Evolutionary conservation across 2,888 invertebrate species (phyloP).

Genomic region (Myathropa florea): DNA sequence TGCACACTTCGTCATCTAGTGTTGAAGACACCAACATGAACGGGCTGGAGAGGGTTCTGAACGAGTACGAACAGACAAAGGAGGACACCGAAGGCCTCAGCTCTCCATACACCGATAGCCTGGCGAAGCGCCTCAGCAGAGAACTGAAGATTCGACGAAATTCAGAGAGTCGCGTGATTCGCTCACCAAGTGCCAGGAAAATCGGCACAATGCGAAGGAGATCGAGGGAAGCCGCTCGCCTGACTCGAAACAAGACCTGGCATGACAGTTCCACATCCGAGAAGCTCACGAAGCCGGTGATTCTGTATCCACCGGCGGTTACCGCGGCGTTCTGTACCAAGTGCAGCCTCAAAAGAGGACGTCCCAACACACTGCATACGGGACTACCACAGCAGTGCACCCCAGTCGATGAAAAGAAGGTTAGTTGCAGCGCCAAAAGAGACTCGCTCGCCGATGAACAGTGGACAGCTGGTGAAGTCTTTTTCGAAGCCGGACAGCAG

Average conservation of each 20-base stretch:
- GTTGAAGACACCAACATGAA: conserved; percentile 58
- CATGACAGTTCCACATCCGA: conserved; percentile 79
- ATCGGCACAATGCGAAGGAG: conserved; percentile 88
- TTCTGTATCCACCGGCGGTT: conserved; percentile 27
- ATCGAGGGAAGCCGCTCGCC: conserved; percentile 84
- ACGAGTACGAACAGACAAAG: conserved; percentile 87
- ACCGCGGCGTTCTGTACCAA: conserved; percentile 82
- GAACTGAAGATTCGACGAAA: conserved; percentile 88
- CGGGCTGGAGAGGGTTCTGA: conserved; percentile 85
- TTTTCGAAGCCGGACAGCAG: conserved; percentile 74
- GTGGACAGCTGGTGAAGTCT: conserved; percentile 80
- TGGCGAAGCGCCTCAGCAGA: conserved; percentile 86
- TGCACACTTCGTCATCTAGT: conserved; percentile 52
- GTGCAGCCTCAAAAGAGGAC: conserved; percentile 82
- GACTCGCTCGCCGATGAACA: conserved; percentile 73
- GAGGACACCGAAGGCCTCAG: conserved; percentile 83
- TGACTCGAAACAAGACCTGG: conserved; percentile 86
- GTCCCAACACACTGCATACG: conserved; percentile 81
- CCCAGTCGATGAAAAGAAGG: conserved; percentile 37
- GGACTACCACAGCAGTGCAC: conserved; percentile 76
- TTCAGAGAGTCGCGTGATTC: conserved; percentile 86
- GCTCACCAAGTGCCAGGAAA: conserved; percentile 91
- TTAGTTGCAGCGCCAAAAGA: not conserved
- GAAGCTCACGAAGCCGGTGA: conserved; percentile 19
- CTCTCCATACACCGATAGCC: conserved; percentile 83